Percentiles rank a stretch among this genome's conserved stretches.
These are phyloP conservation scores for Scytalopus superciliaris DNA, from an alignment of 2,113 vertebrate genomes.

Conservation along the genomic window DNA sequence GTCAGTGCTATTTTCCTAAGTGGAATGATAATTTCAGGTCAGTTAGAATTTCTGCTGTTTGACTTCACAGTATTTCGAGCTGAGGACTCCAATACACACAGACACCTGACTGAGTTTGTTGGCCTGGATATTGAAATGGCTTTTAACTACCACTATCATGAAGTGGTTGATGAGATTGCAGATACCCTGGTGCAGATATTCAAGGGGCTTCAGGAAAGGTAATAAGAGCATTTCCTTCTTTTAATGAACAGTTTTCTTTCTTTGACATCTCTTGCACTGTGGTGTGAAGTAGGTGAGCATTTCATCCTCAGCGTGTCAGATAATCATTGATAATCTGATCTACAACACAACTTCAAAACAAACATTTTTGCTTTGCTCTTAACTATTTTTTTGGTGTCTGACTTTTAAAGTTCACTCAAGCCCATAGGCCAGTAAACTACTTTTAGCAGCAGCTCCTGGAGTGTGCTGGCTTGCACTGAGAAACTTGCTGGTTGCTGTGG, in stretches of 20 bases:
- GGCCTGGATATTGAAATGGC: constrained; percentile 99
- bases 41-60: constrained; percentile 27
- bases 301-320: background rate
- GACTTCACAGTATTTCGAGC: constrained; percentile 90
- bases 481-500: background rate
- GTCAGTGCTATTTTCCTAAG: background rate
- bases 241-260: background rate
- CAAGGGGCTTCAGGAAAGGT: constrained; percentile 96
- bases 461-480: background rate
- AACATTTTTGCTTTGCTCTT: background rate
- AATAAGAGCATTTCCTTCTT: constrained; percentile 41
- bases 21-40: constrained; percentile 9
- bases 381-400: background rate
- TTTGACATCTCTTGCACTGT: background rate
- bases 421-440: background rate
- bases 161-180: constrained; percentile 95
- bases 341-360: background rate
- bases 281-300: background rate
- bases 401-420: background rate
- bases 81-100: constrained; percentile 97
- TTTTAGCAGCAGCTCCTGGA: background rate
- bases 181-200: constrained; percentile 98
- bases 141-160: constrained; percentile 98
- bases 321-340: background rate
- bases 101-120: constrained; percentile 97